Evolutionary conservation across 2,888 invertebrate species (phyloP), one percentile per base, ranked within the genome.

Genomic region (Magallana nippona): DNA sequence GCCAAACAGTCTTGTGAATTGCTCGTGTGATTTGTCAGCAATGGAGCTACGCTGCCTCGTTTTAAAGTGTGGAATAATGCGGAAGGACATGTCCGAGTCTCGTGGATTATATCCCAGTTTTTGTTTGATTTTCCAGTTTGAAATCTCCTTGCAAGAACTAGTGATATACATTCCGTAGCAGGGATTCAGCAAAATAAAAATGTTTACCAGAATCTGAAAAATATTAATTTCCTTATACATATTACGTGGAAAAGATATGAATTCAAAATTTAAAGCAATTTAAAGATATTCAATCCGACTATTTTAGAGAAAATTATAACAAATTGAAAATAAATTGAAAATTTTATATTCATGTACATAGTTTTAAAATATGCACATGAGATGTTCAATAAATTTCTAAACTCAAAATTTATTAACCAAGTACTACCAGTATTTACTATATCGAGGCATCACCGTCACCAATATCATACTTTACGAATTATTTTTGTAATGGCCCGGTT

Each of bases 111-210:
- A 71, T 15, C 71, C 71, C 0, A 71, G 71, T 2, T 71, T 27
- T 71, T 71, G 71, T 71, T 71, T 71, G 11, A 71, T 71, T 71
- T 22, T 71, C 71, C 71, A 71, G 71, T 27, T 71, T 27, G 71
- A 27, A 11, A 71, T 22, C 13, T 71, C 71, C 27, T 32, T 71
- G 27, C 71, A 71, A 10, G 71, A 22, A 71, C 15, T 71, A 32
- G 11, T 71, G 27, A 11, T 15, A 71, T 71, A 71, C 71, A 71
- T 71, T 27, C 5, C 19, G 11, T 15, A 19, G 32, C 15, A 27
- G 15, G 71, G 71, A 32, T 15, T 27, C 10, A 71, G 15, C 2
- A 71, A 15, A 11, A 71, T 3, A 11, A 71, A 27, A 1, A 32
- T 32, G 11, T 19, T 32, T 27, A 71, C 27, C 27, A 27, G 71